phyloP scores from a whole-genome alignment of 2,113 vertebrate species.

The Platysternon megacephalum region DNA sequence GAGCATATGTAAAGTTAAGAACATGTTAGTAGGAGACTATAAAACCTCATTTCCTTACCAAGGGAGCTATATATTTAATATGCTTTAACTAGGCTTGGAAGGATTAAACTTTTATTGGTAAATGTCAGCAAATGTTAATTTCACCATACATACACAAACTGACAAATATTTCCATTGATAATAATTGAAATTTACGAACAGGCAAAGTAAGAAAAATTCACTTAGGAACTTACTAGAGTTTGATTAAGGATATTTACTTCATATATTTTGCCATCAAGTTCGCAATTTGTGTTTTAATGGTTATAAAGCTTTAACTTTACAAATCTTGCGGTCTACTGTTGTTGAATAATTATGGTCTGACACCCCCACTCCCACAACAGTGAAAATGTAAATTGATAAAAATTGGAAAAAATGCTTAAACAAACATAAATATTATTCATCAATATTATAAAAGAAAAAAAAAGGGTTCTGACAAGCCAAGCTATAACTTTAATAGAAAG shows the following conservation, averaged over 20 bases:
- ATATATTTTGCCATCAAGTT: slow-evolving; percentile 1
- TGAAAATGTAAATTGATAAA: too few relatives aligned
- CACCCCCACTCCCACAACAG: neutral
- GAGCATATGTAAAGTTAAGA: slow-evolving; percentile 15
- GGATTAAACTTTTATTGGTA: neutral
- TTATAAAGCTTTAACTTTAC: neutral
- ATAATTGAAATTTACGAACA: neutral
- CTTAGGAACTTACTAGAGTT: neutral
- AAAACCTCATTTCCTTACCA: slow-evolving; percentile 48
- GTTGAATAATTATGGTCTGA: neutral
- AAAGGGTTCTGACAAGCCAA: neutral
- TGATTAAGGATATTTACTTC: neutral
- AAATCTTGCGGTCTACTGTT: neutral
- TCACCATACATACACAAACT: neutral
- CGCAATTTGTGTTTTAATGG: neutral
- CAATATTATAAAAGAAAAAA: neutral
- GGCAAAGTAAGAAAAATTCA: neutral
- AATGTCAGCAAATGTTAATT: neutral
- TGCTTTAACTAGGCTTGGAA: neutral
- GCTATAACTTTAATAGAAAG: neutral
- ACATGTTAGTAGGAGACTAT: slow-evolving; percentile 14
- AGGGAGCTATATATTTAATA: neutral
- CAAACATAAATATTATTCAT: neutral
- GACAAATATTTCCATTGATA: neutral
- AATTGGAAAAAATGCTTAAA: neutral